Conservation (phyloP, 2,797 vertebrate genomes). For the Peromyscus eremicus region DNA sequence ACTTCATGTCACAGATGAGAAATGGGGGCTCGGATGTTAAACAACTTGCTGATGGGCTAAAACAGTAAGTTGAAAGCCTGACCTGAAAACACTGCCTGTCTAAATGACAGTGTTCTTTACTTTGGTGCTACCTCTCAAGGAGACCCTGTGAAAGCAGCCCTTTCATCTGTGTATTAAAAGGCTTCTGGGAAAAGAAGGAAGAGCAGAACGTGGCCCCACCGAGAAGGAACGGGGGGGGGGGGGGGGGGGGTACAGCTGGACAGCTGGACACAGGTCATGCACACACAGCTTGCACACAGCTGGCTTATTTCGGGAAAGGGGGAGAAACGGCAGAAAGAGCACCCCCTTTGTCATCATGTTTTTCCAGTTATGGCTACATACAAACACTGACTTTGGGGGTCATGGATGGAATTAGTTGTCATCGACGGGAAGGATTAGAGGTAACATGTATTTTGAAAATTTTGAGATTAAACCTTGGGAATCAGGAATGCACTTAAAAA, state of each 20-base stretch:
- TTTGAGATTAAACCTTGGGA: constrained; percentile 27
- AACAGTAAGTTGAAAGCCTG: background rate
- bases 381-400: background rate
- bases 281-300: too few relatives aligned
- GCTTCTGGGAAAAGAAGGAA: constrained; percentile 18
- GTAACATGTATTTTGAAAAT: background rate
- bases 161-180: background rate
- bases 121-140: background rate
- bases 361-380: background rate
- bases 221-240: background rate
- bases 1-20: background rate
- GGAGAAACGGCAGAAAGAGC: background rate
- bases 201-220: background rate
- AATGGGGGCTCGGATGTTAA: background rate
- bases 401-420: background rate
- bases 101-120: background rate
- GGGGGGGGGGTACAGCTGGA: too few relatives aligned
- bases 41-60: background rate
- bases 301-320: background rate
- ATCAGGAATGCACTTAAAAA: constrained; percentile 14
- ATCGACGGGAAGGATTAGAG: background rate
- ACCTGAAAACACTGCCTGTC: background rate
- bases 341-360: background rate
- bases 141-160: background rate
- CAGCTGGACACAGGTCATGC: fast-evolving